Evolutionary conservation across 2,888 invertebrate genomes (phyloP).

Genomic region (Drepana falcataria): DNA sequence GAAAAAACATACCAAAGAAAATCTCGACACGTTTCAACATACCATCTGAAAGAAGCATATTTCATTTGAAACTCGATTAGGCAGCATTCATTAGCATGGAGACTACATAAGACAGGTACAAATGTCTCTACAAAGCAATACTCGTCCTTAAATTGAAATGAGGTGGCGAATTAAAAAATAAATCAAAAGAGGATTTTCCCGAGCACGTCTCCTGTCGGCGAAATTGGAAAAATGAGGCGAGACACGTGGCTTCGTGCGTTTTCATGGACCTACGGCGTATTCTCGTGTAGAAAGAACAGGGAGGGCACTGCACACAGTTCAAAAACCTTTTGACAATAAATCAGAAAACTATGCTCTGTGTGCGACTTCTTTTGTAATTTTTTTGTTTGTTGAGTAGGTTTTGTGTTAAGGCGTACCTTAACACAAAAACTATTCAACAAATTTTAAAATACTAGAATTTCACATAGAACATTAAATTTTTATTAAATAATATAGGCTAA

Average conservation of each 20-base stretch:
- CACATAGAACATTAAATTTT: too few relatives aligned
- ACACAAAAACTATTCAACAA: too few relatives aligned
- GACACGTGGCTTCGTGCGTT: conserved; percentile 13
- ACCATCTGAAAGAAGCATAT: neutral
- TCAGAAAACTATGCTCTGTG: too few relatives aligned
- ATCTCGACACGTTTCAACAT: neutral
- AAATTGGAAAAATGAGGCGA: conserved; percentile 67
- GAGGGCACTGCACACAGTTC: too few relatives aligned
- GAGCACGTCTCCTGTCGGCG: conserved; percentile 54
- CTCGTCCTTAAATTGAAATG: conserved; percentile 69
- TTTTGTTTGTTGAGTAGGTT: too few relatives aligned
- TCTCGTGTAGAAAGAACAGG: neutral
- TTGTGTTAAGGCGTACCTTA: too few relatives aligned
- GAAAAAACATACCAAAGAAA: neutral
- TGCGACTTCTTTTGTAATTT: too few relatives aligned
- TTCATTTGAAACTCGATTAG: conserved; percentile 26
- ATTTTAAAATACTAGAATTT: too few relatives aligned
- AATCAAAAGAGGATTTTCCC: conserved; percentile 75
- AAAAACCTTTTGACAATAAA: too few relatives aligned
- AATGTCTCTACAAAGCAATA: conserved; percentile 52
- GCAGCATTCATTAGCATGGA: conserved; percentile 56
- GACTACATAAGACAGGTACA: conserved; percentile 64
- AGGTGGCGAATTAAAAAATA: conserved; percentile 76
- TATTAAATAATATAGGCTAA: too few relatives aligned
- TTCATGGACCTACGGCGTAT: conserved; percentile 14